Evolutionary conservation across 2,888 invertebrate genomes (phyloP).

Genomic region (Drosophila siamana): DNA sequence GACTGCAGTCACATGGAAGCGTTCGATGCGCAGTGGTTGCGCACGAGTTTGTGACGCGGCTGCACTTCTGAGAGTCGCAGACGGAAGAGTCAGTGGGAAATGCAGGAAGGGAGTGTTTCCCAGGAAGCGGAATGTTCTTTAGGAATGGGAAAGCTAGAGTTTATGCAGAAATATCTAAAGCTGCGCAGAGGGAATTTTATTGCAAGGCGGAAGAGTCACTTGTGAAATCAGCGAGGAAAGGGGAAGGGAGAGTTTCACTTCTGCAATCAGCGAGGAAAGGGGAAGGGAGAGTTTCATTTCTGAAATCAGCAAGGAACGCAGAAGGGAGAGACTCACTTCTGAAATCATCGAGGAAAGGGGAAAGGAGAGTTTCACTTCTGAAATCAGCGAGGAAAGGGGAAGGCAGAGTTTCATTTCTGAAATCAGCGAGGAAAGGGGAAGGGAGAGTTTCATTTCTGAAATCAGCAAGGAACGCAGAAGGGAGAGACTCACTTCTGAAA

Average conservation of each 20-base stretch:
- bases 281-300: not conserved
- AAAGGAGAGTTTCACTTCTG: too few relatives aligned
- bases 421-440: too few relatives aligned
- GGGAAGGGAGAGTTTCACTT: not conserved
- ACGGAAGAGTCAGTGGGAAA: not conserved
- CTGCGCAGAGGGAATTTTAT: too few relatives aligned
- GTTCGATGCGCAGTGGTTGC: too few relatives aligned
- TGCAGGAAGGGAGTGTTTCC: not conserved
- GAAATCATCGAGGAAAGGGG: not conserved
- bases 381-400: too few relatives aligned
- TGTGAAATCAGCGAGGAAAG: not conserved
- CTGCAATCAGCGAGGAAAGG: not conserved
- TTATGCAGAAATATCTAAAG: too few relatives aligned
- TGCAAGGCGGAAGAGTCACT: not conserved
- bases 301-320: not conserved
- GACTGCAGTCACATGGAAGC: not conserved
- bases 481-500: too few relatives aligned
- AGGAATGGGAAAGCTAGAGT: too few relatives aligned
- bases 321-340: not conserved
- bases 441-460: too few relatives aligned
- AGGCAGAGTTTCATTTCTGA: too few relatives aligned
- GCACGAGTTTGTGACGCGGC: not conserved
- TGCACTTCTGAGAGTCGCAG: not conserved
- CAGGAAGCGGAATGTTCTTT: too few relatives aligned
- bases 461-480: too few relatives aligned